Conservation (phyloP, 2,888 invertebrate species). For the Dasysyrphus albostriatus region DNA sequence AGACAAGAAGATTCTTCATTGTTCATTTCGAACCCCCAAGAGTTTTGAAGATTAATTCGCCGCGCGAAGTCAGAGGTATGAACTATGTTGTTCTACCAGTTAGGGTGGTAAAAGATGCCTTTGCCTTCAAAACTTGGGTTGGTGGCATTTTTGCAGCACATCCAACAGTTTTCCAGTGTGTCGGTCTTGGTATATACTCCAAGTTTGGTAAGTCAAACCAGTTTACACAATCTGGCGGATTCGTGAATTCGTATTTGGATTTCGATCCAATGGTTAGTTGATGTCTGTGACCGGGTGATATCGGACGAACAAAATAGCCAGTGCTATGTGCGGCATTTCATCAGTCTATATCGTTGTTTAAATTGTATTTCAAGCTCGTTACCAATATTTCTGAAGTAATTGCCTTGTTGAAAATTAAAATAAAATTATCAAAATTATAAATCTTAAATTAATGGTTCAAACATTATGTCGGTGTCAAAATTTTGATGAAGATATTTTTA, state of each 20-base stretch:
- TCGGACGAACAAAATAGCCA: conserved; percentile 54
- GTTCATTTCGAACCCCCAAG: conserved; percentile 5
- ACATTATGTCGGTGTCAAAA: conserved; percentile 15
- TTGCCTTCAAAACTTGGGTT: neutral
- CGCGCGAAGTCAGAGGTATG: neutral
- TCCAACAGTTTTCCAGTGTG: conserved; percentile 39
- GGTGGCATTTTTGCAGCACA: conserved; percentile 2
- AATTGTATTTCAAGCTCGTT: conserved; percentile 12
- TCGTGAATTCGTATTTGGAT: conserved; percentile 41
- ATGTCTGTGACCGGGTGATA: conserved; percentile 69
- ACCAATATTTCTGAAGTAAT: conserved; percentile 21
- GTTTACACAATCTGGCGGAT: conserved; percentile 50
- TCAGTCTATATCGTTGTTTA: neutral
- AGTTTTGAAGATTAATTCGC: conserved; percentile 43
- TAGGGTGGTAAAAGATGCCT: neutral
- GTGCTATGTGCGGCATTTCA: conserved; percentile 39
- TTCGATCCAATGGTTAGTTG: conserved; percentile 58
- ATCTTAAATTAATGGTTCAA: conserved; percentile 14
- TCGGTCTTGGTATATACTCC: conserved; percentile 12
- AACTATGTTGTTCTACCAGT: neutral
- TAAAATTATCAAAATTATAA: neutral
- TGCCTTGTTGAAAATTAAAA: neutral
- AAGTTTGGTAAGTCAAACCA: conserved; percentile 69
- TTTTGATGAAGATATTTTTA: conserved; percentile 11
- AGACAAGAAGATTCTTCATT: conserved; percentile 14